Percentiles rank a stretch among this genome's conserved stretches.
phyloP scores from a whole-genome alignment of 1,140 invertebrate species.

The Periplaneta americana region DNA sequence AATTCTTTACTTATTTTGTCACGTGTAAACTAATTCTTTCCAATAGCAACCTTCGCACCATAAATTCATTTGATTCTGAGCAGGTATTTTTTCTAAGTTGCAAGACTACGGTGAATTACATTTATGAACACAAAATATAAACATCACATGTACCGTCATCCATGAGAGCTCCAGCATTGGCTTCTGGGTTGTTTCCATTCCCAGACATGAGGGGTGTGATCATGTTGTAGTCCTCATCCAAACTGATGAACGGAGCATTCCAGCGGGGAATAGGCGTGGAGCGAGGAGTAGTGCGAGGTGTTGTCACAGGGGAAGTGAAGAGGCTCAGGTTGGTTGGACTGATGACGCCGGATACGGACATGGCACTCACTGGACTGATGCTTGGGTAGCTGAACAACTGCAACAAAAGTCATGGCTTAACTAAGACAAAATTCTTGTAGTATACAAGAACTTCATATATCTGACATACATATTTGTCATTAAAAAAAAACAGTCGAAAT shows the following conservation, averaged over 20 bases:
- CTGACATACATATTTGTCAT: no score
- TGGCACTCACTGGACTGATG: slow-evolving; percentile 62
- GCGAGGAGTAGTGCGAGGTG: slow-evolving; percentile 57
- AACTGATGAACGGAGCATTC: slow-evolving; percentile 78
- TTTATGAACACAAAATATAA: no score
- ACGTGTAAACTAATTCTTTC: no score
- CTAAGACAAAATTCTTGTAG: no score
- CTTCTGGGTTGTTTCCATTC: slow-evolving; percentile 45
- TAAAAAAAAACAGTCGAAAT: no score
- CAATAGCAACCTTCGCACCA: no score
- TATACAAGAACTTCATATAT: no score
- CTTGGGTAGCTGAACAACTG: slow-evolving; percentile 88
- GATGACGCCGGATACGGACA: slow-evolving; percentile 73
- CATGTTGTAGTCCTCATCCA: slow-evolving; percentile 93
- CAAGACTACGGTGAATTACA: no score
- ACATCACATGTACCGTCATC: slow-evolving; percentile 53
- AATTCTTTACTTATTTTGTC: no score
- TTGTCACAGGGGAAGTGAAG: slow-evolving; percentile 74
- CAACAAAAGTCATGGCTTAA: slow-evolving; percentile 30
- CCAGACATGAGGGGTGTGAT: slow-evolving; percentile 65
- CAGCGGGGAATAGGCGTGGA: slow-evolving; percentile 68
- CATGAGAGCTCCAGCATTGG: slow-evolving; percentile 61
- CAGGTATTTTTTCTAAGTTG: no score
- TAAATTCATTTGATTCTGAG: no score
- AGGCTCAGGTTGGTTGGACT: slow-evolving; percentile 85